Percentiles rank a stretch among this genome's conserved stretches.
These are phyloP conservation scores for Eidolon dupreanum DNA, from an alignment of 2,797 vertebrate species.

Conservation along the genomic window DNA sequence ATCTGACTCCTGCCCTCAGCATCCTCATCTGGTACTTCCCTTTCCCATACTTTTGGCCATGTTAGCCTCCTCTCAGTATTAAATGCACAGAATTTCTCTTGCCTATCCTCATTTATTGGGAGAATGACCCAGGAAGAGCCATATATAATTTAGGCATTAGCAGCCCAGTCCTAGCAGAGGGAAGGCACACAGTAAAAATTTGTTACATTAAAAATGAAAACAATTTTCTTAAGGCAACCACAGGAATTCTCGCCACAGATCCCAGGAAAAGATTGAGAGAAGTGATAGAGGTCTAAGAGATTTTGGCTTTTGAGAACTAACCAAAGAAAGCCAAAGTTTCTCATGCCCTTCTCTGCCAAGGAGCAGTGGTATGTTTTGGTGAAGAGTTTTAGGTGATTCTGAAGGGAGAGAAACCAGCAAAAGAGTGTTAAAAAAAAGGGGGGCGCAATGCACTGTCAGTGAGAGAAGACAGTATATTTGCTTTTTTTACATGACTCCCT, in stretches of 20 bases:
- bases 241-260: background rate
- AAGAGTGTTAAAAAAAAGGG: rapidly evolving
- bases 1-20: background rate
- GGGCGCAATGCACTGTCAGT: background rate
- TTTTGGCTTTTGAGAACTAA: background rate
- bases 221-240: background rate
- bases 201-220: background rate
- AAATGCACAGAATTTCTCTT: background rate
- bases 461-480: background rate
- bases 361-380: background rate
- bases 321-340: background rate
- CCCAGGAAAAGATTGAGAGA: background rate
- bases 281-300: background rate
- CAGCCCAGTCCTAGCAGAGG: background rate
- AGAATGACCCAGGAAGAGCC: background rate
- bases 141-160: background rate
- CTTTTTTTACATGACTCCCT: background rate
- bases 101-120: background rate
- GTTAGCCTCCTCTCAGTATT: background rate
- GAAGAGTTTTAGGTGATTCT: background rate
- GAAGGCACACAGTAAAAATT: background rate
- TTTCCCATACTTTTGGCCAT: background rate
- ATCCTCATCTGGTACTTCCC: background rate
- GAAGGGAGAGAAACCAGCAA: background rate
- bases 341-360: background rate